phyloP scores from a whole-genome alignment of 2,797 vertebrate species.

The Chelon auratus region DNA sequence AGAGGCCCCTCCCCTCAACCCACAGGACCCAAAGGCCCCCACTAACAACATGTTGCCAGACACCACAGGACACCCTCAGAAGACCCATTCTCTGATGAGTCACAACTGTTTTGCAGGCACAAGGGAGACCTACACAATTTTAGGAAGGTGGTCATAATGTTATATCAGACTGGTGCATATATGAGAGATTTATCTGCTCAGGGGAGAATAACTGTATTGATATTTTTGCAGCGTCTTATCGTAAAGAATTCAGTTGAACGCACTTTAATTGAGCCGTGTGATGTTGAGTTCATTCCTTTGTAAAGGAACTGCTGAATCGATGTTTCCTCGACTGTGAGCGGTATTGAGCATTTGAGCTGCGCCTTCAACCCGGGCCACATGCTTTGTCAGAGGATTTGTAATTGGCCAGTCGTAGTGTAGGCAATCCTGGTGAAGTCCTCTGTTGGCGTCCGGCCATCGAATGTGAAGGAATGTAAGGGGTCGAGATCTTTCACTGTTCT shows the following conservation, averaged over 20 bases:
- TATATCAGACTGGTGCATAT: too few species aligned
- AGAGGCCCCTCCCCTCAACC: too few species aligned
- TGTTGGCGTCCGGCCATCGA: constrained; percentile 50
- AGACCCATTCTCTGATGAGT: too few species aligned
- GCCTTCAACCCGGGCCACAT: constrained; percentile 19
- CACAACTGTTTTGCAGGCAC: too few species aligned
- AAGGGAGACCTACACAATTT: too few species aligned
- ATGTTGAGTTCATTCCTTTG: constrained; percentile 32
- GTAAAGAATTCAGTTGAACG: constrained; percentile 11
- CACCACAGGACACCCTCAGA: too few species aligned
- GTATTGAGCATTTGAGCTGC: constrained; percentile 31
- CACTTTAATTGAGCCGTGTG: constrained; percentile 17
- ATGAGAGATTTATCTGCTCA: background rate
- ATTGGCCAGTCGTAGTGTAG: constrained; percentile 55
- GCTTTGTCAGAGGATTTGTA: constrained; percentile 49
- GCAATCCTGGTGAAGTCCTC: constrained; percentile 61
- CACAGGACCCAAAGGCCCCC: too few species aligned
- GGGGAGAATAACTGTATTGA: background rate
- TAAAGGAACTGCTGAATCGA: constrained; percentile 46
- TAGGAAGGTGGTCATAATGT: too few species aligned
- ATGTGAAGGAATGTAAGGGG: constrained; percentile 69
- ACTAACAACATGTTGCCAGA: too few species aligned
- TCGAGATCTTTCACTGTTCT: constrained; percentile 60
- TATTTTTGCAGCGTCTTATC: constrained; percentile 3
- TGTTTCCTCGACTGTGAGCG: constrained; percentile 18